Conservation (phyloP, 2,797 vertebrate species). For the Dicrostonyx torquatus region DNA sequence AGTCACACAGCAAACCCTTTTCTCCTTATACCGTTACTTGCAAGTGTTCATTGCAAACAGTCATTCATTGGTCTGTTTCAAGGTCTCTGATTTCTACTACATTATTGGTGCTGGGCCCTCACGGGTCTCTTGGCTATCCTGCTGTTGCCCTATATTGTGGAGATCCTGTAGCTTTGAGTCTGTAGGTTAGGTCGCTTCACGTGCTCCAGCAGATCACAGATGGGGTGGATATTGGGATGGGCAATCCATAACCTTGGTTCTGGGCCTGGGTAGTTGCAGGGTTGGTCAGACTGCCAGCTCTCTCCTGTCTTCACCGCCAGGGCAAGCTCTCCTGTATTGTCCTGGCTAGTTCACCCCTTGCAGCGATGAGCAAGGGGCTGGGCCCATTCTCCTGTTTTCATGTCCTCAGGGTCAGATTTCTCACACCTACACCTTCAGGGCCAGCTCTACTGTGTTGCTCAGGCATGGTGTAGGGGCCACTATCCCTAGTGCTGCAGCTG, state of each 20-base stretch:
- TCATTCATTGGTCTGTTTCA: neutral
- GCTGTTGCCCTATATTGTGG: neutral
- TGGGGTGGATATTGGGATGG: neutral
- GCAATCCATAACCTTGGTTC: neutral
- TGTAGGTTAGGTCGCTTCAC: neutral
- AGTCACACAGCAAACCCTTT: neutral
- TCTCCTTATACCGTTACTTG: no score
- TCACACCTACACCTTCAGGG: neutral
- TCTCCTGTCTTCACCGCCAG: neutral
- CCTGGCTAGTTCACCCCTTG: neutral
- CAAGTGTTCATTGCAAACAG: no score
- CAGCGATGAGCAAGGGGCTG: neutral
- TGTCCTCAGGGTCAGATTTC: no score
- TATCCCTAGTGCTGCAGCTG: no score
- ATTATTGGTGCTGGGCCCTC: neutral
- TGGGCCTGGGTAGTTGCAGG: neutral
- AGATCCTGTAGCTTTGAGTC: neutral
- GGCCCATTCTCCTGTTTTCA: neutral
- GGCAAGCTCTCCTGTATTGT: neutral
- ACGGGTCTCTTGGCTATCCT: no score
- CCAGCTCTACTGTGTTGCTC: neutral
- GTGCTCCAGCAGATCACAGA: neutral
- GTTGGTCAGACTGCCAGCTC: neutral
- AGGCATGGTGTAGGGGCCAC: no score
- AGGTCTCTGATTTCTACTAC: neutral